phyloP scores from a whole-genome alignment of 1,140 invertebrate genomes.

The Drosophila obscura region DNA sequence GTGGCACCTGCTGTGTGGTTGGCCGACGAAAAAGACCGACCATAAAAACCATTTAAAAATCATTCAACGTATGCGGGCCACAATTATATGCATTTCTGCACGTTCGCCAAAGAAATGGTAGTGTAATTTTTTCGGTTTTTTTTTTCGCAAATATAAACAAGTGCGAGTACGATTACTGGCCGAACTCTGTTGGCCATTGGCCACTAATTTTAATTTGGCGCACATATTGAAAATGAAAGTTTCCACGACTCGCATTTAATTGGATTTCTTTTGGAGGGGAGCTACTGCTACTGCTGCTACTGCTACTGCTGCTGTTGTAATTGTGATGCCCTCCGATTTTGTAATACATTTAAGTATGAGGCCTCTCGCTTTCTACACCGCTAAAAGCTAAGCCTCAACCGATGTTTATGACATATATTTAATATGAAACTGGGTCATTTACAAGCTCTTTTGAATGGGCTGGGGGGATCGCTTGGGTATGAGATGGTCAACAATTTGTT shows the following conservation, averaged over 20 bases:
- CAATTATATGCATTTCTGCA: slow-evolving; percentile 80
- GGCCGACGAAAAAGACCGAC: slow-evolving; percentile 9
- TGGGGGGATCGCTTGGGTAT: not conserved
- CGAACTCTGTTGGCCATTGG: slow-evolving; percentile 16
- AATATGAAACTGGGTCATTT: slow-evolving; percentile 76
- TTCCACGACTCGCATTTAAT: slow-evolving; percentile 75
- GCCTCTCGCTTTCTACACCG: slow-evolving; percentile 60
- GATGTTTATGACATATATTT: slow-evolving; percentile 68
- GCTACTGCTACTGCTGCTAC: too few relatives aligned
- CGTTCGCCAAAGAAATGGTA: slow-evolving; percentile 54
- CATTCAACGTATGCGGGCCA: slow-evolving; percentile 61
- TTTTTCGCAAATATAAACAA: slow-evolving; percentile 41
- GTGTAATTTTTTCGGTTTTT: slow-evolving; percentile 27
- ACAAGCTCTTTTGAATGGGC: slow-evolving; percentile 70
- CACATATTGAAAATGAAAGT: slow-evolving; percentile 81
- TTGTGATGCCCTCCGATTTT: slow-evolving; percentile 68
- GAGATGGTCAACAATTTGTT: slow-evolving; percentile 61
- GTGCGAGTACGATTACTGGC: not conserved
- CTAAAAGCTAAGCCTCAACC: slow-evolving; percentile 27
- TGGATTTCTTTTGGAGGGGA: slow-evolving; percentile 56
- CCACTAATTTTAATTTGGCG: slow-evolving; percentile 75
- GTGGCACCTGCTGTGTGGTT: slow-evolving; percentile 39
- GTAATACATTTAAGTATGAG: slow-evolving; percentile 51
- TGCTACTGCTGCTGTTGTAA: slow-evolving; percentile 42
- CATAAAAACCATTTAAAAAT: slow-evolving; percentile 64